Evolutionary conservation across 2,113 vertebrate species (phyloP).

Genomic region (Oxygymnocypris stewartii): DNA sequence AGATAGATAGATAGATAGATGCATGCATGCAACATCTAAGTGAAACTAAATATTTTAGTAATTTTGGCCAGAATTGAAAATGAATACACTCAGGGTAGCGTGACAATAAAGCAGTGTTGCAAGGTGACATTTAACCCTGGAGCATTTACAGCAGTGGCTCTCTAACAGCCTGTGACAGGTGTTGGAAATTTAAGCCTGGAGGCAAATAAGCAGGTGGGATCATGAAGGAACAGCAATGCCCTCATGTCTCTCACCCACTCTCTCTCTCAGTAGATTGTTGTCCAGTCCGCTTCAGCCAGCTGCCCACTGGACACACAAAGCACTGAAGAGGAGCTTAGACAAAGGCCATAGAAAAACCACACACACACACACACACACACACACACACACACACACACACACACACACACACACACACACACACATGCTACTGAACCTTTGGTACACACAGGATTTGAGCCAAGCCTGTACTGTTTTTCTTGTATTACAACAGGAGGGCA

Average conservation of each 20-base stretch:
- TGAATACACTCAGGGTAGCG: neutral
- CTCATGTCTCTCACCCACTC: conserved; percentile 1
- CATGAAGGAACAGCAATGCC: conserved; percentile 33
- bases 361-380: no score
- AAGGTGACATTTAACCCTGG: conserved; percentile 21
- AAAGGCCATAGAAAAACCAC: neutral
- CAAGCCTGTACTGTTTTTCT: neutral
- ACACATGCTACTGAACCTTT: neutral
- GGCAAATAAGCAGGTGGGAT: conserved; percentile 17
- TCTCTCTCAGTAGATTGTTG: neutral
- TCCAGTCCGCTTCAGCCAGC: neutral
- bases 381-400: neutral
- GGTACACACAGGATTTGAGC: neutral
- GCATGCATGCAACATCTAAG: neutral
- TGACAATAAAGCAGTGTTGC: conserved; percentile 29
- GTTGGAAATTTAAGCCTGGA: conserved; percentile 25
- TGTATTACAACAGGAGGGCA: neutral
- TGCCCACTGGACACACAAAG: conserved; percentile 2
- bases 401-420: conserved; percentile 6
- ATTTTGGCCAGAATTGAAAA: neutral
- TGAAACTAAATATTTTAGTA: neutral
- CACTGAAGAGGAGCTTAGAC: conserved; percentile 15
- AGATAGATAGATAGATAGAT: no score
- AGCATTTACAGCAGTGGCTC: neutral
- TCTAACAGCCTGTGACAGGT: conserved; percentile 28